Evolutionary conservation across 2,113 vertebrate species (phyloP), one percentile per base, ranked within the genome.

Genomic region (Syngnathus floridae): DNA sequence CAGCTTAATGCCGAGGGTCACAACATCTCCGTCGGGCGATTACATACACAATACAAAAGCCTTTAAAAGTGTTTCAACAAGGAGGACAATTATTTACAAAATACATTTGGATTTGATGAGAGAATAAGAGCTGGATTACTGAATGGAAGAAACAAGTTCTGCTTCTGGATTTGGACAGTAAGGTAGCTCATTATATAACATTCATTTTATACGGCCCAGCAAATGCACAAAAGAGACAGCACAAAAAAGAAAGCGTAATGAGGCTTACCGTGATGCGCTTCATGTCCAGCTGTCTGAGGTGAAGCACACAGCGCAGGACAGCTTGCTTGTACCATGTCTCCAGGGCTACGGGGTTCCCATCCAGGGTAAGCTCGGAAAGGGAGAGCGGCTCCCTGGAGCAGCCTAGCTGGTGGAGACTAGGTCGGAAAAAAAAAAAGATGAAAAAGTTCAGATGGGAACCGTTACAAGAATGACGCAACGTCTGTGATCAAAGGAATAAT

Each of bases 271-370:
- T 98, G 88, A 98, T 90, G 81, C 94, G 94, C 92, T 96, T 99
- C 95, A 96, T 99, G 82, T 99, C 95, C 85, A 99, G 94, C 92
- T 96, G 95, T 89, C 89, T 93, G 72, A 99, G 94, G 87, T 97
- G 95, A 91, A 93, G 91, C 93, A 98, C 93, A 87, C 93, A 94
- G 90, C 95, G 94, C 76, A 98, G 93, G 88, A 94, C 81, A 8
- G 93, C 94, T 87, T 93, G 94, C 86, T 93, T 98, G 95, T 98
- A 98, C 93, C 95, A 98, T 96, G 96, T 92, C 94, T 98, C 95
- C 92, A 95, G 93, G 83, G 94, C 95, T 92, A 99, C 93, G 69
- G 95, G 95, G 80, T 98, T 99, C 92, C 95, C 96, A 95, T 99
- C 96, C 91, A 98, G 93, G 76, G 94, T 93, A 90, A 99, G 93